Evolutionary conservation across 1,140 invertebrate genomes (phyloP), one percentile per base, ranked within the genome.

Genomic region (Drosophila busckii): DNA sequence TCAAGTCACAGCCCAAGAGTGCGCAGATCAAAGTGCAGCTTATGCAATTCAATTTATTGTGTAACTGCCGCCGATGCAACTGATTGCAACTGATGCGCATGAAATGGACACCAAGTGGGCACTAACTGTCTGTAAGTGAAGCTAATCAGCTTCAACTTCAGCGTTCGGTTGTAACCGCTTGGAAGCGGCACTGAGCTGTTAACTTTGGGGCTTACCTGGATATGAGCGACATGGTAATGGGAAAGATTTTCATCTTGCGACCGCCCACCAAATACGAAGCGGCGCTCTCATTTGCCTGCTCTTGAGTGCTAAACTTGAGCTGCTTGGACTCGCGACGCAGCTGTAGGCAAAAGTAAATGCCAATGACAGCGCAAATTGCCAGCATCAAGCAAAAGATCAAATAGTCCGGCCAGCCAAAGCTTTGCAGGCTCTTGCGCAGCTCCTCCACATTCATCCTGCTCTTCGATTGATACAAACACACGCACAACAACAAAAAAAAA

Each of bases 221-320:
- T 55, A 95, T 91, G 1, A 96, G 87, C 5, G 94, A 96, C 88
- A 96, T 91, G 56, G 93, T 92, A 7, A 96, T 92, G 0, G 95
- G 94, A 60, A 95, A 90, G 4, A 93, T 89, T 34, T 91, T 90
- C 94, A 97, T 95, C 55, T 93, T 93, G 54, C 94, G 90, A 4
- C 94, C 94, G 0, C 94, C 95, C 59, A 97, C 92, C 10, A 97
- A 88, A 84, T 96, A 97, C 58, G 96, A 94, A 32, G 85, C 83
- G 5, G 84, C 86, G 23, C 84, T 85, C 6, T 4, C 63, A 1
- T 5, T 90, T 84, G 70, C 69, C 45, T 82, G 54, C 37, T 90
- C 16, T 13, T 26, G 16, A 4, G 46, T 56, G 4, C 31, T 25
- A 0, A 25, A 2, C 28, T 92, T 91, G 29, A 92, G 90, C 37